Evolutionary conservation across 1,140 invertebrate genomes (phyloP).

Genomic region (Eulimnadia texana): DNA sequence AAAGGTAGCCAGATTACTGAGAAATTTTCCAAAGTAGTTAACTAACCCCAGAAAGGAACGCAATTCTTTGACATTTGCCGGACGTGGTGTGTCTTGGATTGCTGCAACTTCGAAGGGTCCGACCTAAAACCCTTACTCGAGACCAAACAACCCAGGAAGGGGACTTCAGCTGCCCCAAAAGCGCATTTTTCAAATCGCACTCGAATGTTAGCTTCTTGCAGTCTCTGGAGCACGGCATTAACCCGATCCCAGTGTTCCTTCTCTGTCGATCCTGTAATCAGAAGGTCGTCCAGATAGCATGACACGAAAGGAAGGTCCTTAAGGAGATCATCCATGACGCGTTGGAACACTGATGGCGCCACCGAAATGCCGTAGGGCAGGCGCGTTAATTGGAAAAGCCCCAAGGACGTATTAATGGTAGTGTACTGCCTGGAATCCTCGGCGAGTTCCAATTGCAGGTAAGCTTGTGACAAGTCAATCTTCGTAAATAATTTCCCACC

Average conservation of each 20-base stretch:
- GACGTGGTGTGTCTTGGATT: conserved; percentile 28
- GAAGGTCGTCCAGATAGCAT: conserved; percentile 25
- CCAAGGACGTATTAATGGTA: conserved; percentile 21
- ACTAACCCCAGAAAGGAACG: conserved; percentile 27
- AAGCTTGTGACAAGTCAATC: conserved; percentile 22
- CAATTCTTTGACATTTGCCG: conserved; percentile 26
- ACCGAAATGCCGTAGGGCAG: conserved; percentile 34
- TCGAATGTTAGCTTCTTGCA: conserved; percentile 22
- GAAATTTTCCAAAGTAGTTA: conserved; percentile 32
- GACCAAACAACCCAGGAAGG: conserved; percentile 26
- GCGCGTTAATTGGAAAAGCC: conserved; percentile 27
- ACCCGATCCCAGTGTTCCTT: conserved; percentile 23
- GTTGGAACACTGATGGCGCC: conserved; percentile 35
- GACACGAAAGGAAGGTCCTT: conserved; percentile 21
- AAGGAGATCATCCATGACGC: conserved; percentile 31
- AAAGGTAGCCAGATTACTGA: conserved; percentile 27
- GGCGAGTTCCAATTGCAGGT: conserved; percentile 21
- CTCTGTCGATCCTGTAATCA: conserved; percentile 15
- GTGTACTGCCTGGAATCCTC: background rate
- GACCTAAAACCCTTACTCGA: conserved; percentile 25
- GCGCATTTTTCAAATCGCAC: conserved; percentile 23
- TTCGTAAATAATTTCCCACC: conserved; percentile 22
- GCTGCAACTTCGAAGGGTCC: conserved; percentile 30
- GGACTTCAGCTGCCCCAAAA: conserved; percentile 20
- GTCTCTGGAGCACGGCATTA: conserved; percentile 20